Conservation (phyloP, 23 tunicate species). For the Halocynthia aurantium region DNA sequence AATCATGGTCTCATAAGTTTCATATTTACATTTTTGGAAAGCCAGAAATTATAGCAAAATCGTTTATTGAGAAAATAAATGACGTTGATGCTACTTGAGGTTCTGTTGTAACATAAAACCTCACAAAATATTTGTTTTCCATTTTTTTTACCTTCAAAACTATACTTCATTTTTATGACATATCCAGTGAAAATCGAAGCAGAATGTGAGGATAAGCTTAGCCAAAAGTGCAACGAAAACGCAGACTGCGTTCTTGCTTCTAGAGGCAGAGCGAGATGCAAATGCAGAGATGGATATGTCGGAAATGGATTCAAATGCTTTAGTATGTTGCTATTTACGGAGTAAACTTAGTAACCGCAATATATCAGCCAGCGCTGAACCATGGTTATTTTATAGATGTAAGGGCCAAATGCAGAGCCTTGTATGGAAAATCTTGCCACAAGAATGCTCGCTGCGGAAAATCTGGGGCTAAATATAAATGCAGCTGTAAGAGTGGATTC, state of each 20-base stretch:
- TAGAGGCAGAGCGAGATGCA: conserved; percentile 2
- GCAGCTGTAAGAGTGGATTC: conserved; percentile 4
- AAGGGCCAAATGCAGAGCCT: neutral
- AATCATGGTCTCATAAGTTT: neutral
- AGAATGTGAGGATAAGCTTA: conserved; percentile 11
- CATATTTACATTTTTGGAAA: neutral
- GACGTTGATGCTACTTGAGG: neutral
- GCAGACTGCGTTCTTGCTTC: neutral
- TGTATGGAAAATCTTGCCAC: conserved; percentile 3
- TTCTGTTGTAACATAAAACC: too few relatives aligned
- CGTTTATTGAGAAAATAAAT: neutral
- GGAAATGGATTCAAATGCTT: conserved; percentile 29
- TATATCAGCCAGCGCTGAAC: too few relatives aligned
- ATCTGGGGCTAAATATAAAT: neutral
- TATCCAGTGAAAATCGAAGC: neutral
- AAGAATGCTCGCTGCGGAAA: neutral
- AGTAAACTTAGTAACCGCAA: too few relatives aligned
- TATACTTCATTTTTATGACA: neutral
- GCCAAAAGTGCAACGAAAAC: conserved; percentile 7
- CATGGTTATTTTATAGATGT: too few relatives aligned
- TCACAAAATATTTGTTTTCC: neutral
- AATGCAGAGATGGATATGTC: conserved; percentile 6
- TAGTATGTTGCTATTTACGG: too few relatives aligned
- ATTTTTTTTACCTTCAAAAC: too few relatives aligned
- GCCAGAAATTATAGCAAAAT: neutral